phyloP scores from a whole-genome alignment of 2,888 invertebrate species.

The Drosophila paranaensis region DNA sequence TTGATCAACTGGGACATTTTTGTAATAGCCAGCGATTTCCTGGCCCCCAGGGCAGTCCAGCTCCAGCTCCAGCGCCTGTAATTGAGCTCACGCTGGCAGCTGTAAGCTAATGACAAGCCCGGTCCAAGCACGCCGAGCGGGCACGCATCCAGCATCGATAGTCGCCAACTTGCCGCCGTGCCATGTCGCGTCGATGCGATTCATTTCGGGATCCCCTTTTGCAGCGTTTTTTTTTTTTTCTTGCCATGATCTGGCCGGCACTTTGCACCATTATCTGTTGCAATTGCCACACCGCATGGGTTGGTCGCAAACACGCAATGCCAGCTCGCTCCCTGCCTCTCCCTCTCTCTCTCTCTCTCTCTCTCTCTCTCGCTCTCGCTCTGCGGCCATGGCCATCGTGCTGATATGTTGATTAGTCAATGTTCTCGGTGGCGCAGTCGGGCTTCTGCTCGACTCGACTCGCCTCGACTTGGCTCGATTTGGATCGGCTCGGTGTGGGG shows the following conservation, averaged over 20 bases:
- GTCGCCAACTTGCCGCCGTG: constrained; percentile 18
- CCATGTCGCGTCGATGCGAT: constrained; percentile 36
- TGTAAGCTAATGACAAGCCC: constrained; percentile 74
- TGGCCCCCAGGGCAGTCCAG: constrained; percentile 40
- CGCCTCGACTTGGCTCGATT: constrained; percentile 4
- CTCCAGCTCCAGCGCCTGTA: constrained; percentile 47
- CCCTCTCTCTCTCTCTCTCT: constrained; percentile 6
- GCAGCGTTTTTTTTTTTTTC: too few species aligned
- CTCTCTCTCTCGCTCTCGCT: not conserved
- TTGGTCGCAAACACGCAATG: constrained; percentile 60
- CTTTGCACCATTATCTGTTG: constrained; percentile 74
- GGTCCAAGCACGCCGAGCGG: constrained; percentile 58
- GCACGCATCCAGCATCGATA: constrained; percentile 53
- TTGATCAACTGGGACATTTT: constrained; percentile 78
- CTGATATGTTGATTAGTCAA: constrained; percentile 77
- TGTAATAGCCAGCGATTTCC: constrained; percentile 82
- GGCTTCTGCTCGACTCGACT: constrained; percentile 19
- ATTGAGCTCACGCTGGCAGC: constrained; percentile 69
- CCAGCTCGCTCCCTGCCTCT: constrained; percentile 13
- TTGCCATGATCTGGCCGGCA: constrained; percentile 54
- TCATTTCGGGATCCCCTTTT: constrained; percentile 27
- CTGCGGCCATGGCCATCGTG: constrained; percentile 46
- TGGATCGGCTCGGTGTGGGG: constrained; percentile 24
- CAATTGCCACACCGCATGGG: constrained; percentile 74
- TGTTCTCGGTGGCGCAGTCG: constrained; percentile 46